Evolutionary conservation across 1,140 invertebrate species (phyloP).

Genomic region (Platyscapa corneri): DNA sequence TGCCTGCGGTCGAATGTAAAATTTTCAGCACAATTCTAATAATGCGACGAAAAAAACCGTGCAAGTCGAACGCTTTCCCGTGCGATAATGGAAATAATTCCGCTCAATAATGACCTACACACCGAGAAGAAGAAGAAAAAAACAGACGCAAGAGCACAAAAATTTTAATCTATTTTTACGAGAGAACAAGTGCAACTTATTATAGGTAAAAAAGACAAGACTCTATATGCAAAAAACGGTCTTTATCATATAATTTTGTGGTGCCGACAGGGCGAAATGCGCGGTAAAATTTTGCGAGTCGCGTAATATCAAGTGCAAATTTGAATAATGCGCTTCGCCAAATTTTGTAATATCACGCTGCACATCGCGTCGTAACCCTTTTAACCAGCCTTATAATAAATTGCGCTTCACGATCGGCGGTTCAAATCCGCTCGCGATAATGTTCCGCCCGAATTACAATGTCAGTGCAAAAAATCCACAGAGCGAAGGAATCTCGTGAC

Average conservation of each 20-base stretch:
- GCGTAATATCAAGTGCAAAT: not conserved
- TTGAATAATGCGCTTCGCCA: not conserved
- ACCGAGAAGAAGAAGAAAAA: too few species aligned
- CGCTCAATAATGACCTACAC: too few species aligned
- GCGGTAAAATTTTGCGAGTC: not conserved
- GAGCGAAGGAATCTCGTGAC: not conserved
- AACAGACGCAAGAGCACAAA: too few species aligned
- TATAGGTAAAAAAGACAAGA: too few species aligned
- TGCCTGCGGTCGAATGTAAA: too few species aligned
- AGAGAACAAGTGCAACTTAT: not conserved
- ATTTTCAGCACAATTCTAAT: too few species aligned
- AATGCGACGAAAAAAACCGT: too few species aligned
- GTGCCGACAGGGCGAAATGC: not conserved
- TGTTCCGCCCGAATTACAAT: too few species aligned
- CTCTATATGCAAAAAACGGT: not conserved
- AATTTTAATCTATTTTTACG: too few species aligned
- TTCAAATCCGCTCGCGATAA: too few species aligned
- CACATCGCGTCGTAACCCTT: not conserved
- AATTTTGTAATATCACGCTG: not conserved
- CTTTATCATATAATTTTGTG: not conserved
- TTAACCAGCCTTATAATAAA: not conserved
- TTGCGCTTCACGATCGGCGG: not conserved
- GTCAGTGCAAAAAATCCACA: not conserved
- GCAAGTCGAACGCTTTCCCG: too few species aligned
- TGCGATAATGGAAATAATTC: too few species aligned